These are phyloP conservation scores for Drosophila tanythrix DNA, from an alignment of 2,888 invertebrate genomes.

Conservation along the genomic window DNA sequence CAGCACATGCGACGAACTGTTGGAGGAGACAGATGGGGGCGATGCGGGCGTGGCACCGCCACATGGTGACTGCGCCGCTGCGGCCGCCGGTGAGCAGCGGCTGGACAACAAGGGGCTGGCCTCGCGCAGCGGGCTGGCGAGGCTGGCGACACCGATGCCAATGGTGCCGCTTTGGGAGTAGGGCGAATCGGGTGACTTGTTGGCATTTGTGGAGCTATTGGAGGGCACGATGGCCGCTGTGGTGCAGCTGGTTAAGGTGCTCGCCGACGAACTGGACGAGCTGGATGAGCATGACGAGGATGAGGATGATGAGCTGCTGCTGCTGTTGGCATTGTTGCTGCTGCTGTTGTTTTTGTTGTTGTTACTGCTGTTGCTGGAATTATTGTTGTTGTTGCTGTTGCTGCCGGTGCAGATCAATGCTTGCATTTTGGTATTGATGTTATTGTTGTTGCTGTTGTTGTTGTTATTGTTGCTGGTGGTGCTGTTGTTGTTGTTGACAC, in stretches of 20 bases:
- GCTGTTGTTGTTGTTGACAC: slow-evolving; percentile 67
- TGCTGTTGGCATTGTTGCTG: slow-evolving; percentile 57
- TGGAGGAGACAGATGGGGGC: slow-evolving; percentile 53
- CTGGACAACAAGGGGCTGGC: slow-evolving; percentile 61
- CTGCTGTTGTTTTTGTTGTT: slow-evolving; percentile 39
- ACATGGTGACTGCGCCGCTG: slow-evolving; percentile 57
- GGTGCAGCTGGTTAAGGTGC: slow-evolving; percentile 74
- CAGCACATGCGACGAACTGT: slow-evolving; percentile 69
- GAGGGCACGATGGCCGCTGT: slow-evolving; percentile 81
- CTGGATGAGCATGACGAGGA: slow-evolving; percentile 79
- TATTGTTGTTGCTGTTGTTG: slow-evolving; percentile 57
- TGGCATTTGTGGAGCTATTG: slow-evolving; percentile 80
- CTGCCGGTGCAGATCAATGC: slow-evolving; percentile 55
- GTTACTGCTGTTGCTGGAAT: slow-evolving; percentile 30
- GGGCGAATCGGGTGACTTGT: slow-evolving; percentile 76
- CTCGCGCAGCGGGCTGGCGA: slow-evolving; percentile 46
- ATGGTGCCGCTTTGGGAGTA: slow-evolving; percentile 68
- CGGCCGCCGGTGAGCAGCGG: slow-evolving; percentile 52
- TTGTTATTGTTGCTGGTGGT: slow-evolving; percentile 61
- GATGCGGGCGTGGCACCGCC: slow-evolving; percentile 55
- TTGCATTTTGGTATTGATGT: slow-evolving; percentile 73
- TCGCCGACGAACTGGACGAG: slow-evolving; percentile 73
- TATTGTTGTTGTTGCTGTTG: slow-evolving; percentile 15
- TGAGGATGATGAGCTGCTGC: slow-evolving; percentile 79
- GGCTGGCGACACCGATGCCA: slow-evolving; percentile 43